These are phyloP conservation scores for Limnephilus lunatus DNA, from an alignment of 2,888 invertebrate genomes.

Conservation along the genomic window DNA sequence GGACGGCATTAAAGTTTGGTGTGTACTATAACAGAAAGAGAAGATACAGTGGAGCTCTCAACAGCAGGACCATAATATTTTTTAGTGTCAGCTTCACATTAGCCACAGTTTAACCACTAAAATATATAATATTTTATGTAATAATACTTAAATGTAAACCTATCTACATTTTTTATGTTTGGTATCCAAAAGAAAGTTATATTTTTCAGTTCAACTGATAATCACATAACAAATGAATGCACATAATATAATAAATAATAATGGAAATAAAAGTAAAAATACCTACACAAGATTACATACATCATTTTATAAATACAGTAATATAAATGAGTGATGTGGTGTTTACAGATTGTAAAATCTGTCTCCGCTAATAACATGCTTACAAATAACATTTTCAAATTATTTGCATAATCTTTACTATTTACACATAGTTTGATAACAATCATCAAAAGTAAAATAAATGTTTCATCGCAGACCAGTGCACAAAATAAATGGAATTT, in stretches of 20 bases:
- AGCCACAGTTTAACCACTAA: not conserved
- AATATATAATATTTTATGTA: conserved; percentile 6
- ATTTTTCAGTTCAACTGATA: conserved; percentile 34
- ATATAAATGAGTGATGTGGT: not conserved
- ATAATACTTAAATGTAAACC: conserved; percentile 40
- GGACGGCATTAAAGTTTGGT: no score
- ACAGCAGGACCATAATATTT: not conserved
- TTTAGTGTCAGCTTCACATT: not conserved
- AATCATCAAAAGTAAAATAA: not conserved
- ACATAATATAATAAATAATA: not conserved
- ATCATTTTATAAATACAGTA: not conserved
- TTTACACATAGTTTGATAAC: not conserved
- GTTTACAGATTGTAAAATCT: not conserved
- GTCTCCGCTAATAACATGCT: not conserved
- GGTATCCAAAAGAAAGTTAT: not conserved
- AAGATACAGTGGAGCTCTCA: not conserved
- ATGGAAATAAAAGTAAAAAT: conserved; percentile 9
- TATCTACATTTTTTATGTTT: conserved; percentile 14
- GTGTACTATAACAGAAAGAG: not conserved
- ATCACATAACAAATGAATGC: conserved; percentile 13
- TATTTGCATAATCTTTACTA: not conserved
- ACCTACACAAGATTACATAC: not conserved
- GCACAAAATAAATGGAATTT: not conserved
- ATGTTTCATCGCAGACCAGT: not conserved
- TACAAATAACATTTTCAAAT: not conserved